These are phyloP conservation scores for Siniperca scherzeri DNA, from an alignment of 2,797 vertebrate species.

Conservation along the genomic window DNA sequence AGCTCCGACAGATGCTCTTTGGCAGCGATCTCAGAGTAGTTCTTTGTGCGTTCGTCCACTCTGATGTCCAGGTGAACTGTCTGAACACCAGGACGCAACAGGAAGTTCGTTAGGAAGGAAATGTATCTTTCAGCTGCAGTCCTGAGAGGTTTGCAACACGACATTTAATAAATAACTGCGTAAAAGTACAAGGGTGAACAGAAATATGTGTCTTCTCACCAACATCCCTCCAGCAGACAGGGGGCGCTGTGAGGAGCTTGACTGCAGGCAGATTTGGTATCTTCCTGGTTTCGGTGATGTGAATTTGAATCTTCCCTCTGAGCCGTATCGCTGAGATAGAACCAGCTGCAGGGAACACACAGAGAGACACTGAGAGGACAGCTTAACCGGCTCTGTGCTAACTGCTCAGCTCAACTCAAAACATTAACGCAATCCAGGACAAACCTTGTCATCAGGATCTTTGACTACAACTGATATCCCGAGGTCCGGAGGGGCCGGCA, in stretches of 20 bases:
- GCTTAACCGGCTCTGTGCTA: not conserved
- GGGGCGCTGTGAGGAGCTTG: slow-evolving; percentile 88
- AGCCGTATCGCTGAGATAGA: slow-evolving; percentile 86
- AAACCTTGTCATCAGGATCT: slow-evolving; percentile 89
- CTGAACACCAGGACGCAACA: slow-evolving; percentile 69
- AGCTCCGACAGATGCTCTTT: slow-evolving; percentile 91
- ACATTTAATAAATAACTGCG: not conserved
- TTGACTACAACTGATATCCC: slow-evolving; percentile 89
- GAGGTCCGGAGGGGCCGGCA: slow-evolving; percentile 86
- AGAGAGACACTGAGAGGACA: not conserved
- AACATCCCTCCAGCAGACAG: slow-evolving; percentile 89
- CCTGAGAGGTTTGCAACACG: not conserved
- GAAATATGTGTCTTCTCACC: slow-evolving; percentile 62
- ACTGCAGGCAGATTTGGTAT: slow-evolving; percentile 90
- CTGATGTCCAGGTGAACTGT: slow-evolving; percentile 92
- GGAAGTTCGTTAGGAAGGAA: not conserved
- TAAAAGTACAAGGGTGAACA: not conserved
- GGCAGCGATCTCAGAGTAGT: slow-evolving; percentile 91
- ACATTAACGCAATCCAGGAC: not conserved
- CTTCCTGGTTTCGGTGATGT: slow-evolving; percentile 88
- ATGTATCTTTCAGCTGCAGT: too few relatives aligned
- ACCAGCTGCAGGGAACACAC: slow-evolving; percentile 79
- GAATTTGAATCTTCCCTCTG: slow-evolving; percentile 89
- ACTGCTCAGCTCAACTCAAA: too few relatives aligned
- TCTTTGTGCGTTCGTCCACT: slow-evolving; percentile 91